Evolutionary conservation across 2,888 invertebrate species (phyloP).

Genomic region (Blera fallax): DNA sequence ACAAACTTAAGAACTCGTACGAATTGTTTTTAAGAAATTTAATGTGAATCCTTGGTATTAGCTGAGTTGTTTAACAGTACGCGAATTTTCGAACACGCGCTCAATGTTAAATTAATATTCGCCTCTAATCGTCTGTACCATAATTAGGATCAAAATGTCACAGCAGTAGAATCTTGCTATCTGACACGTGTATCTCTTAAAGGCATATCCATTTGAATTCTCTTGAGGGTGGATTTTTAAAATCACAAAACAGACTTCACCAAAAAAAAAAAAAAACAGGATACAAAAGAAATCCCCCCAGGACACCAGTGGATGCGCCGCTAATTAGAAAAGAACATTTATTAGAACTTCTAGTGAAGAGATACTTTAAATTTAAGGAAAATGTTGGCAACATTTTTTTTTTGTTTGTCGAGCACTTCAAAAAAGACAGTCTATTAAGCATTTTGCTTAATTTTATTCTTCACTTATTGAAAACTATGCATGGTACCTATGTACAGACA

Average conservation of each 20-base stretch:
- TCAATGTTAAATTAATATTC: not conserved
- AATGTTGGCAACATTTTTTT: no score
- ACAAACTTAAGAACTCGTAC: no score
- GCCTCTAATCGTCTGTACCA: not conserved
- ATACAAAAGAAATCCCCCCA: not conserved
- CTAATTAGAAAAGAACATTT: constrained; percentile 6
- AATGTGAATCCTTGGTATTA: not conserved
- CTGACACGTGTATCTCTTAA: constrained; percentile 11
- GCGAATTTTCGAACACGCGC: not conserved
- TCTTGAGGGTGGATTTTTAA: not conserved
- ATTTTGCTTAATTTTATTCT: no score
- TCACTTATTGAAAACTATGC: no score
- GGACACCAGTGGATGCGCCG: not conserved
- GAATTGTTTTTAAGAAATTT: not conserved
- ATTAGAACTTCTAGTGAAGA: no score
- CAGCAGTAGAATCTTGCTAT: not conserved
- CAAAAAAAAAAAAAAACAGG: not conserved
- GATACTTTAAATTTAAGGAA: no score
- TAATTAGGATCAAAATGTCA: constrained; percentile 11
- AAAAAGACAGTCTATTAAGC: no score
- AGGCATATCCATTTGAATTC: constrained; percentile 4
- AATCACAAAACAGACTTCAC: not conserved
- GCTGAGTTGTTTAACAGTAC: not conserved
- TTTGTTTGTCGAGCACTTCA: no score
- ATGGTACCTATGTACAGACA: no score